phyloP scores from a whole-genome alignment of 1,140 invertebrate species.

The Pseudomyrmex sp. region DNA sequence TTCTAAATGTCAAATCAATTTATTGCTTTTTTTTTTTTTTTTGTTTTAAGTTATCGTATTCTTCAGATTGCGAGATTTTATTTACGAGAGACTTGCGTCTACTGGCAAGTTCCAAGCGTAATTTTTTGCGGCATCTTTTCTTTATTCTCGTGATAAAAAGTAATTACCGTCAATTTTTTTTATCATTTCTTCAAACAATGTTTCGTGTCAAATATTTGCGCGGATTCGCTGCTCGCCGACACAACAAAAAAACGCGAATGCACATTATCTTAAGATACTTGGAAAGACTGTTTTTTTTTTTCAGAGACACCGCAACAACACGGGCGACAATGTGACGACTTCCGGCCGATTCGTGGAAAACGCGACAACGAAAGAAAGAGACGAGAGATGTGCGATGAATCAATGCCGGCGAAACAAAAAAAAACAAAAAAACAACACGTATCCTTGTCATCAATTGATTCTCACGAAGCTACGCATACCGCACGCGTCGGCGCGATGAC shows the following conservation, averaged over 20 bases:
- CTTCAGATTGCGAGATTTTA: no score
- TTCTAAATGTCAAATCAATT: no score
- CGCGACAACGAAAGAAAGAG: slow-evolving; percentile 45
- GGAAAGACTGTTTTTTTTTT: slow-evolving; percentile 13
- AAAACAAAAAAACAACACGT: slow-evolving; percentile 22
- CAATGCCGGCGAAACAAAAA: slow-evolving; percentile 9
- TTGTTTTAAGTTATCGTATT: no score
- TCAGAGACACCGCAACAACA: neutral
- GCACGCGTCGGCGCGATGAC: slow-evolving; percentile 50
- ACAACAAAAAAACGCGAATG: no score
- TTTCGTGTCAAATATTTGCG: neutral
- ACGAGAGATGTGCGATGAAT: slow-evolving; percentile 56
- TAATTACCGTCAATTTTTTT: neutral
- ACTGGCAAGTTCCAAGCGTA: no score
- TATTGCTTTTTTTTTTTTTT: no score
- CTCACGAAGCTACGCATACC: slow-evolving; percentile 56
- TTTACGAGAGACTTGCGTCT: no score
- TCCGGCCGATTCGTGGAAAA: slow-evolving; percentile 72
- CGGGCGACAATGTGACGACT: slow-evolving; percentile 58
- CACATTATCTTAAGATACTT: slow-evolving; percentile 28
- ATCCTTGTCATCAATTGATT: slow-evolving; percentile 65
- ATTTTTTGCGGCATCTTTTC: no score
- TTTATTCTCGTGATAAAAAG: no score
- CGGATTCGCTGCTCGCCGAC: neutral
- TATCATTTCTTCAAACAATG: neutral